Percentiles rank a stretch among this genome's conserved stretches.
phyloP scores from a whole-genome alignment of 2,888 invertebrate species.

The Hetaerina titia region DNA sequence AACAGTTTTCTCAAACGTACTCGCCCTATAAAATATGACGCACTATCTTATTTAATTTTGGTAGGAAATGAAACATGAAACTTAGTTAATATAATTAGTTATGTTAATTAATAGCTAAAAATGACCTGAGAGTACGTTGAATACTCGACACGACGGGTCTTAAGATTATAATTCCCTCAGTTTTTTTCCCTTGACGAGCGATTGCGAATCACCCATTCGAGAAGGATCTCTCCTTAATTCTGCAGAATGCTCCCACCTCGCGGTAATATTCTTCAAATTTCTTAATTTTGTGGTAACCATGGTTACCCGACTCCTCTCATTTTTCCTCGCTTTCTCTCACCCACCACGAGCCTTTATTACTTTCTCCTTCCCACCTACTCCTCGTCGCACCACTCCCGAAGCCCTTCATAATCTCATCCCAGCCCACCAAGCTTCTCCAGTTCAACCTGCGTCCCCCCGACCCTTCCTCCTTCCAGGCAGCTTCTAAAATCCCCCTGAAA shows the following conservation, averaged over 20 bases:
- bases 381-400: neutral
- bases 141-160: neutral
- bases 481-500: neutral
- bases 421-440: neutral
- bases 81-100: no score
- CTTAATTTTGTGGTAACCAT: constrained; percentile 32
- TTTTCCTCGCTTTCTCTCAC: neutral
- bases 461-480: neutral
- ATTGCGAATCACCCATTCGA: neutral
- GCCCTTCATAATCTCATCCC: neutral
- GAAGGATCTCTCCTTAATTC: neutral
- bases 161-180: neutral
- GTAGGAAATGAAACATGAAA: no score
- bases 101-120: neutral
- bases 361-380: neutral
- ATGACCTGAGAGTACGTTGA: neutral
- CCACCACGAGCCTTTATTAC: neutral
- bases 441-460: neutral
- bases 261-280: neutral
- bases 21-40: no score
- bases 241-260: neutral
- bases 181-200: neutral
- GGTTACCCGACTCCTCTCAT: neutral
- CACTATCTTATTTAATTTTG: no score
- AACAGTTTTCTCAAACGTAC: no score